These are phyloP conservation scores for Microtus oregoni DNA, from an alignment of 2,113 vertebrate species.

Conservation along the genomic window DNA sequence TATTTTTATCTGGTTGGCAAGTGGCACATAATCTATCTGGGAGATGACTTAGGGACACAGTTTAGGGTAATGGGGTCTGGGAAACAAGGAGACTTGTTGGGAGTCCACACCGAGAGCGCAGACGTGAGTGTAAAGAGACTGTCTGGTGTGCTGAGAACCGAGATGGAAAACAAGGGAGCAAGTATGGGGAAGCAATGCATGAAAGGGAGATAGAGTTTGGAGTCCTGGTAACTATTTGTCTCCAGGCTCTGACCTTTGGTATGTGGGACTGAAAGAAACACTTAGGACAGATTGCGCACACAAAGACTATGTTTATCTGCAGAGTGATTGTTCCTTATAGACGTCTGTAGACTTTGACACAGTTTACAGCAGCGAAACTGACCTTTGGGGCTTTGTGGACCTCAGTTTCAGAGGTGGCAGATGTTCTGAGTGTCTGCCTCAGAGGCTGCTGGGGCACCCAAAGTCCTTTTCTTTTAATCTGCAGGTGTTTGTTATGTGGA, in stretches of 20 bases:
- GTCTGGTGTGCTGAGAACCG: background rate
- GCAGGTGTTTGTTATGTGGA: background rate
- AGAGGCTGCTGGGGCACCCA: background rate
- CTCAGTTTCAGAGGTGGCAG: background rate
- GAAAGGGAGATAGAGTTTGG: background rate
- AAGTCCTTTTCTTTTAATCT: background rate
- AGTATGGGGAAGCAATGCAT: background rate
- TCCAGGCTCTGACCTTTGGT: conserved; percentile 15
- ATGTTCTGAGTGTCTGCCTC: background rate
- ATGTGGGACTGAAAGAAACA: background rate
- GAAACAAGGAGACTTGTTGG: background rate
- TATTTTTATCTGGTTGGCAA: conserved; percentile 2
- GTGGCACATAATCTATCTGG: background rate
- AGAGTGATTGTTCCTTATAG: background rate
- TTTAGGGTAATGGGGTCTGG: background rate
- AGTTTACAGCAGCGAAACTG: conserved; percentile 65
- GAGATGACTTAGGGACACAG: background rate
- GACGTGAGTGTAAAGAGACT: background rate
- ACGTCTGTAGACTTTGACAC: conserved; percentile 52
- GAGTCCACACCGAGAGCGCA: background rate
- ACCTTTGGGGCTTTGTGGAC: conserved; percentile 13
- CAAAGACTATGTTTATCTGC: conserved; percentile 4
- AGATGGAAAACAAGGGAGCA: background rate
- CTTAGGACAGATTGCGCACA: background rate
- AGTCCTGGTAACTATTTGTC: background rate